phyloP scores from a whole-genome alignment of 2,113 vertebrate species.

The Himantopus leucocephalus region DNA sequence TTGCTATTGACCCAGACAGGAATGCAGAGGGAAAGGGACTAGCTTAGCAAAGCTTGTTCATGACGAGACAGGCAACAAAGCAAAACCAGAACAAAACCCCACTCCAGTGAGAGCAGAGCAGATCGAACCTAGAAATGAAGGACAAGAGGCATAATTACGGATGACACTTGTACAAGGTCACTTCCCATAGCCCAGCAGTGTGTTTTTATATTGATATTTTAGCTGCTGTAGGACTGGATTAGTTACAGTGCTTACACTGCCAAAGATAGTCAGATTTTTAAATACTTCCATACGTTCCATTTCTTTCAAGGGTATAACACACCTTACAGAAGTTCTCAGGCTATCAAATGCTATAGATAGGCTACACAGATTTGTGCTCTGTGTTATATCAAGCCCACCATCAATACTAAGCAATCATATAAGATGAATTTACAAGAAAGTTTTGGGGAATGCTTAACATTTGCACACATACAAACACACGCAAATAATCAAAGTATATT shows the following conservation, averaged over 20 bases:
- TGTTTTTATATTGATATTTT: not conserved
- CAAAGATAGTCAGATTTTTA: not conserved
- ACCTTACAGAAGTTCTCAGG: not conserved
- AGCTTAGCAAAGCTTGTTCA: not conserved
- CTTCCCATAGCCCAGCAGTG: not conserved
- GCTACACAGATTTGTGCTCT: not conserved
- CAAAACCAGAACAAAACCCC: not conserved
- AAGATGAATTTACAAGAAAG: not conserved
- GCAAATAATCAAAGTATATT: not conserved
- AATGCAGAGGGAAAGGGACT: not conserved
- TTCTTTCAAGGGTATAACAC: not conserved
- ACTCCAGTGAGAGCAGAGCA: not conserved
- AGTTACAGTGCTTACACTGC: not conserved
- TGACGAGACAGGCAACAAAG: not conserved
- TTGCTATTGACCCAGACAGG: not conserved
- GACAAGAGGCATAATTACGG: not conserved
- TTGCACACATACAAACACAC: rapidly evolving
- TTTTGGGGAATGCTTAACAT: not conserved
- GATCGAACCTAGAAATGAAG: not conserved
- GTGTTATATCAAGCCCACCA: rapidly evolving
- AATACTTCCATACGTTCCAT: not conserved
- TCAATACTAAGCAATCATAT: not conserved
- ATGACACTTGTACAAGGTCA: not conserved
- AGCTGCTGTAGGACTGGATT: not conserved
- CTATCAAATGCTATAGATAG: not conserved